Percentiles rank a stretch among this genome's conserved stretches.
Conservation (phyloP, 2,888 invertebrate species). For the Biston betularia region DNA sequence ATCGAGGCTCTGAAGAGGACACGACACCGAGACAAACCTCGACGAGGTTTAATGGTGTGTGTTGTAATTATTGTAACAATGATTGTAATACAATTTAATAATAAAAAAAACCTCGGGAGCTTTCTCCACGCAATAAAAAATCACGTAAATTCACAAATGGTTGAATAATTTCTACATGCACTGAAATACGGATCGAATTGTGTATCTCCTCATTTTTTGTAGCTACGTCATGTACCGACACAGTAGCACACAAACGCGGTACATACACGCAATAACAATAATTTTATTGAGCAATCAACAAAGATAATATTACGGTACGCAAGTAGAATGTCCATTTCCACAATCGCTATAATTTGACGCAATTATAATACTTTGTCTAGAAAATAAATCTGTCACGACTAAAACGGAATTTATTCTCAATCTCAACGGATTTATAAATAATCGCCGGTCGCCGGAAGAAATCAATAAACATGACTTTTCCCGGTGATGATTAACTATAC, state of each 20-base stretch:
- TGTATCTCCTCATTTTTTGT: not conserved
- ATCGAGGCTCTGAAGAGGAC: no score
- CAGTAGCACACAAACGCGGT: conserved; percentile 49
- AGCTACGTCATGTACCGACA: conserved; percentile 39
- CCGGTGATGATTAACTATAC: conserved; percentile 66
- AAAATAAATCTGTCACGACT: conserved; percentile 26
- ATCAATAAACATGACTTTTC: conserved; percentile 64
- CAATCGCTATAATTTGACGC: conserved; percentile 37
- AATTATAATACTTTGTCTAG: conserved; percentile 31
- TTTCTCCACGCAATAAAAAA: not conserved
- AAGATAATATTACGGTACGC: conserved; percentile 46
- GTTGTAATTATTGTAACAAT: no score
- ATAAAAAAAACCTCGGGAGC: no score
- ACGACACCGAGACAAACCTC: no score
- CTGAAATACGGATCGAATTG: not conserved
- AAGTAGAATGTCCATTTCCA: conserved; percentile 38
- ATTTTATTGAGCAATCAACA: conserved; percentile 54
- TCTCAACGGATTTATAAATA: conserved; percentile 65
- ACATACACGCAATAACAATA: conserved; percentile 53
- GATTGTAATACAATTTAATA: no score
- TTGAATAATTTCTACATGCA: not conserved
- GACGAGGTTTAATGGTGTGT: no score
- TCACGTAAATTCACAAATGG: not conserved
- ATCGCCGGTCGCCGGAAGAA: conserved; percentile 63
- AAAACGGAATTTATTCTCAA: conserved; percentile 35